A percentile compares a stretch with the other conserved stretches of the same genome.
Conservation (phyloP, 2,888 invertebrate species). For the Cantharis rufa region DNA sequence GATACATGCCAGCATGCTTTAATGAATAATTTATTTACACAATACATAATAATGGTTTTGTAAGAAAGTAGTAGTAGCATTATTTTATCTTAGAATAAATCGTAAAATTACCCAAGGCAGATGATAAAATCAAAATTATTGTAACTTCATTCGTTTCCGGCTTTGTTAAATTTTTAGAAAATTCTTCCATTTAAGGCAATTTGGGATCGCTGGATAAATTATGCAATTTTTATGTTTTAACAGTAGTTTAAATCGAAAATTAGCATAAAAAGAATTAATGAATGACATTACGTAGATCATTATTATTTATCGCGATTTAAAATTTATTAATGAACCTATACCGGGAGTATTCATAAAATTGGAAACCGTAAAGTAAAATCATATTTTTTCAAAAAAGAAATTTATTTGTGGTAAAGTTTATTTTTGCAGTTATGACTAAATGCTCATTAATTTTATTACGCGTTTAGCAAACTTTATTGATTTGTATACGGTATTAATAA, state of each 20-base stretch:
- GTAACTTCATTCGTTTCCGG: neutral
- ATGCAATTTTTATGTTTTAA: neutral
- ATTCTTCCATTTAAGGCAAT: neutral
- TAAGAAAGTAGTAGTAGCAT: neutral
- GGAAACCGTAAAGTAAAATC: neutral
- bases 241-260: neutral
- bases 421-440: neutral
- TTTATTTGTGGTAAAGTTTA: neutral
- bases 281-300: neutral
- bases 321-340: neutral
- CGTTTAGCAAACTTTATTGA: neutral
- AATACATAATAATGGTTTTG: neutral
- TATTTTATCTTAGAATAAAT: neutral
- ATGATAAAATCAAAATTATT: neutral
- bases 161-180: neutral
- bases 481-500: neutral
- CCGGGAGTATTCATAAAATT: neutral
- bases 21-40: neutral
- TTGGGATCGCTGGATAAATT: neutral
- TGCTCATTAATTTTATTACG: neutral
- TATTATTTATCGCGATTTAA: neutral
- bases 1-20: neutral
- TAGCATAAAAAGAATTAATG: neutral
- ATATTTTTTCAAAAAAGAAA: neutral
- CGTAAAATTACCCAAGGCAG: neutral